Evolutionary conservation across 2,113 vertebrate genomes (phyloP), one percentile per base, ranked within the genome.

Genomic region (Lucifuga dentata): DNA sequence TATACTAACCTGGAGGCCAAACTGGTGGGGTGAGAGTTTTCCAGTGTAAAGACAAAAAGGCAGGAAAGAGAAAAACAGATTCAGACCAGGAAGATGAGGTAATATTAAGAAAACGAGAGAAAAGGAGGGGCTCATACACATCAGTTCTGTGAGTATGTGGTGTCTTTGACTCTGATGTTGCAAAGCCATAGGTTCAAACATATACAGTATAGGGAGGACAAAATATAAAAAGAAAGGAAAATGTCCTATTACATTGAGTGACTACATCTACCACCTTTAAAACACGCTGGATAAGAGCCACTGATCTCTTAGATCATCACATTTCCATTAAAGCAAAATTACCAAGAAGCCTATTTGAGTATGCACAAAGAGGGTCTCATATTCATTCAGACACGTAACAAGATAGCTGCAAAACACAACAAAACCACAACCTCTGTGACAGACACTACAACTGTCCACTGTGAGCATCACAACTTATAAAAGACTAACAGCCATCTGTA

Each of bases 1-100:
- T 78, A 84, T 93, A 99, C 97, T 97, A 92, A 99, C 97, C 97
- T 98, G 94, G 96, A 96, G 80, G 97, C 91, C 93, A 97, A 89
- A 92, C 97, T 98, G 95, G 90, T 89, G 86, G 89, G 88, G 33
- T 73, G 92, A 86, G 91, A 92, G 91, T 91, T 93, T 85, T 95
- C 96, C 96, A 91, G 91, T 89, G 90, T 89, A 91, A 91, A 93
- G 93, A 91, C 81, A 80, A 90, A 79, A 88, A 93, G 84, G 90
- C 91, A 95, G 92, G 91, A 95, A 93, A 96, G 93, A 85, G 77
- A 87, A 75, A 80, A 70, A 68, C 35, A 86, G 48, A 73, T 73
- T 84, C 62, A 85, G 69, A 75, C 43, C 52, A 77, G 73, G 73
- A 77, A 68, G 66, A 52, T 17, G 45, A 52, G 17, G 20, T 59